Base-by-base conservation (phyloP, 1,140 invertebrate species). In the Scaptomyza montana region DNA sequence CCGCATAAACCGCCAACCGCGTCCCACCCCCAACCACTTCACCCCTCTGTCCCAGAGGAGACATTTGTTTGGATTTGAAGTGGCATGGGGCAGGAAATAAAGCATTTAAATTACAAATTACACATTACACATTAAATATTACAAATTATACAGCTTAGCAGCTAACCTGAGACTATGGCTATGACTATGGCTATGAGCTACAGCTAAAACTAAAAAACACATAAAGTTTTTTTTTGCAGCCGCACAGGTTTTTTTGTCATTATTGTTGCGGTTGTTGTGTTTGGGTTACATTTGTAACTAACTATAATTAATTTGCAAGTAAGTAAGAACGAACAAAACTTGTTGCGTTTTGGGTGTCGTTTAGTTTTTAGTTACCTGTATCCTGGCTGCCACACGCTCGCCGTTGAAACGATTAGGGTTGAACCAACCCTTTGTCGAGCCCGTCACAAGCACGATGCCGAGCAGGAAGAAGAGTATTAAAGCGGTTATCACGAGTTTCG, bases 401-500 rank as follows among this genome's bases (percentile, higher is more conserved):
- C 91, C 91, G 64, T 92, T 91, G 76, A 91, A 92, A 28, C 90
- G 86, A 70, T 92, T 84, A 47, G 77, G 79, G 55, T 92, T 92
- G 43, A 93, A 93, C 78, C 93, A 91, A 63, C 92, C 92, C 69
- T 94, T 82, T 0, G 93, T 93, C 3, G 93, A 94, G 39, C 93
- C 86, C 53, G 94, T 93, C 5, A 94, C 93, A 12, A 94, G 89
- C 51, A 93, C 92, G 61, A 93, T 91, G 56, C 93, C 94, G 53
- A 94, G 69, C 47, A 94, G 54, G 69, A 94, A 92, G 54, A 94
- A 90, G 10, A 93, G 57, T 25, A 94, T 80, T 56, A 94, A 82
- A 12, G 92, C 92, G 78, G 92, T 93, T 78, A 93, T 92, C 76
- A 93, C 93, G 68, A 93, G 87, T 92, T 94, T 94, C 9, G 93